Conservation (phyloP, 2,888 invertebrate genomes). For the Hybos culiciformis region DNA sequence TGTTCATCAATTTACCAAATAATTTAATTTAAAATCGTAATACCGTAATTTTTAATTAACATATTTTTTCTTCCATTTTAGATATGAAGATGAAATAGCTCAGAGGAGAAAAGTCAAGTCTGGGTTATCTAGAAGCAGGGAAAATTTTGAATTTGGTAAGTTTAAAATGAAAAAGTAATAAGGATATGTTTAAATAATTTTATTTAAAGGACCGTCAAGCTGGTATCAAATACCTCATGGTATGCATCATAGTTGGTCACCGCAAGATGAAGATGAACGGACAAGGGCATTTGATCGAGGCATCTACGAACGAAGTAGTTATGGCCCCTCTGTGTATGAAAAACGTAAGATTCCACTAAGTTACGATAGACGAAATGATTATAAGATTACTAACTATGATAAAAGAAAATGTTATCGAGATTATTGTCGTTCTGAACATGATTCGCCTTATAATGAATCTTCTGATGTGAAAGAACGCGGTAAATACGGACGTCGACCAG, state of each 20-base stretch:
- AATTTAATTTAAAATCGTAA: too few species aligned
- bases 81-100: slow-evolving; percentile 31
- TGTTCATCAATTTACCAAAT: background rate
- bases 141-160: slow-evolving; percentile 33
- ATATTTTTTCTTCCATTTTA: slow-evolving; percentile 15
- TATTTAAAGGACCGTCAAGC: slow-evolving; percentile 26
- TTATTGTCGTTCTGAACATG: slow-evolving; percentile 27
- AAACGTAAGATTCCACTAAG: slow-evolving; percentile 22
- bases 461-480: slow-evolving; percentile 18
- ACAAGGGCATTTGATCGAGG: slow-evolving; percentile 32
- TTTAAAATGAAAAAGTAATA: background rate
- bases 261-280: slow-evolving; percentile 30
- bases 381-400: slow-evolving; percentile 22
- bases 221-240: slow-evolving; percentile 31
- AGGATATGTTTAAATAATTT: background rate
- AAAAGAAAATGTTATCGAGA: slow-evolving; percentile 33
- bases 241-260: slow-evolving; percentile 33
- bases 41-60: background rate
- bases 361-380: slow-evolving; percentile 24
- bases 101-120: slow-evolving; percentile 29
- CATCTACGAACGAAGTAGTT: slow-evolving; percentile 33
- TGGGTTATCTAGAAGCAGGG: slow-evolving; percentile 30
- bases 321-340: slow-evolving; percentile 35
- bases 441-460: slow-evolving; percentile 23
- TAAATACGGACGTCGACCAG: slow-evolving; percentile 19